Percentiles rank a stretch among this genome's conserved stretches.
phyloP scores from a whole-genome alignment of 2,888 invertebrate genomes.

The Ophraella communa region DNA sequence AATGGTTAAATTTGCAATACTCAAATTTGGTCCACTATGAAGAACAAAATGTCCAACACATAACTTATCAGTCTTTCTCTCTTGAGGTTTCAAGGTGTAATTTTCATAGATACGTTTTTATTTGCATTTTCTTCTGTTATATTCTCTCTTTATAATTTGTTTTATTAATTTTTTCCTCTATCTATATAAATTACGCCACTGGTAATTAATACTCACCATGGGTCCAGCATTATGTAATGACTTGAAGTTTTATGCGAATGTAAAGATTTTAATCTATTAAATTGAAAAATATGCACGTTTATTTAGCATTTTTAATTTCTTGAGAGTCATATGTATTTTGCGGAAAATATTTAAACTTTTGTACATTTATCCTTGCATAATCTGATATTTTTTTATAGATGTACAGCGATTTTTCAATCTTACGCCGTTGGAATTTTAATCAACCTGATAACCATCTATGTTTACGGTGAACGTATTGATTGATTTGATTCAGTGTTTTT shows the following conservation, averaged over 20 bases:
- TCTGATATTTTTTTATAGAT: neutral
- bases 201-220: neutral
- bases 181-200: neutral
- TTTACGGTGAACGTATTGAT: neutral
- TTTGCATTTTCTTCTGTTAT: no score
- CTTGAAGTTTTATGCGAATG: slow-evolving; percentile 15
- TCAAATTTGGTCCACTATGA: no score
- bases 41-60: no score
- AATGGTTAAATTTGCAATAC: no score
- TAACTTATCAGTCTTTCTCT: no score
- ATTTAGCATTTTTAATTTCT: neutral
- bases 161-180: no score
- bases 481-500: neutral
- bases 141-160: no score
- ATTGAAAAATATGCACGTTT: slow-evolving; percentile 20
- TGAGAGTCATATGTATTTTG: neutral
- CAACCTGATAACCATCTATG: neutral
- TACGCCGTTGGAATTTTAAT: neutral
- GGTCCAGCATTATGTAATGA: slow-evolving; percentile 17
- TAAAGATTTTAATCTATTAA: slow-evolving; percentile 21
- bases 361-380: neutral
- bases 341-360: neutral
- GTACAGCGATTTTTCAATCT: neutral
- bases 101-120: no score
- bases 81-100: no score